Evolutionary conservation across 1,140 invertebrate species (phyloP), one percentile per base, ranked within the genome.

Genomic region (Agraylea sexmaculata): DNA sequence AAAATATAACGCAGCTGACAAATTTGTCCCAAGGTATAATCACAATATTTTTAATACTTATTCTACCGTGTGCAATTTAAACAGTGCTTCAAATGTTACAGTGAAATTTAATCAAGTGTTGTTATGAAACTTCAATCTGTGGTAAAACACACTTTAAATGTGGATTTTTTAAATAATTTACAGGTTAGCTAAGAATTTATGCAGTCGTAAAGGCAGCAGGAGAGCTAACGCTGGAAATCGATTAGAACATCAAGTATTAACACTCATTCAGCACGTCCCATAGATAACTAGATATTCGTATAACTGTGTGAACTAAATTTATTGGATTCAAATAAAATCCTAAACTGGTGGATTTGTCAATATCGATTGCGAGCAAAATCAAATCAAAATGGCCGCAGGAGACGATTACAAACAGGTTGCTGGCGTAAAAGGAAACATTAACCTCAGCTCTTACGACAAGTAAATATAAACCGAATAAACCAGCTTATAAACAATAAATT

Each of bases 211-310:
- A 69, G 81, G 80, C 37, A 83, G 80, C 56, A 69, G 80, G 44
- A 68, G 75, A 42, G 82, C 78, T 49, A 84, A 84, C 63, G 70
- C 77, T 58, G 82, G 78, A 53, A 86, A 86, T 64, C 69, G 74
- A 27, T 62, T 84, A 58, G 82, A 85, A 70, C 71, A 83, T 52
- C 69, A 80, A 57, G 81, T 86, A 12, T 70, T 85, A 17, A 83
- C 81, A 23, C 77, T 78, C 56, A 68, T 85, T 41, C 80, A 84
- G 60, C 80, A 84, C 80, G 81, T 84, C 35, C 81, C 81, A 32
- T 86, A 83, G 73, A 58, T 69, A 25, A 22, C n/a, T n/a, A n/a
- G n/a, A n/a, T n/a, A n/a, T n/a, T n/a, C n/a, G n/a, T n/a, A n/a
- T n/a, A n/a, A n/a, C n/a, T n/a, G n/a, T n/a, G n/a, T n/a, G n/a